A percentile compares a stretch with the other conserved stretches of the same genome.
phyloP scores from a whole-genome alignment of 2,888 invertebrate species.

The Lottia scabra region DNA sequence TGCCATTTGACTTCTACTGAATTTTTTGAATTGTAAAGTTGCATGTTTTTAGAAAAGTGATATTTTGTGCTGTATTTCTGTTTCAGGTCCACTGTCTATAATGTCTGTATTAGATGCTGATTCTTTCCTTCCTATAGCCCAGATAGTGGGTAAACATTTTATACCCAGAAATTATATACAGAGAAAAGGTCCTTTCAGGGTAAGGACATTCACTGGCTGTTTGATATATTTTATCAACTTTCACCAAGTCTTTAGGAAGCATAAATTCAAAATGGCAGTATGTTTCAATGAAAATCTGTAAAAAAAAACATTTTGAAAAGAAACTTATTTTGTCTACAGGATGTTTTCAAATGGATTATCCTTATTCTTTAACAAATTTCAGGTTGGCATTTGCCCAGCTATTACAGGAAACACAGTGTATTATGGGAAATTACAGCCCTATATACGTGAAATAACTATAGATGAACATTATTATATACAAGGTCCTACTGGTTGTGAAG shows the following conservation, averaged over 20 bases:
- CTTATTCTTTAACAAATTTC: slow-evolving; percentile 6
- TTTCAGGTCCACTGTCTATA: slow-evolving; percentile 46
- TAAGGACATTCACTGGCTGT: slow-evolving; percentile 20
- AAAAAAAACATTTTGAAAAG: no score
- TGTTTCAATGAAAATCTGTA: no score
- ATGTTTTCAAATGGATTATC: no score
- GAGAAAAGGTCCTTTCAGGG: slow-evolving; percentile 61
- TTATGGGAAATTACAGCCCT: slow-evolving; percentile 62
- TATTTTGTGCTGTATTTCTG: background rate
- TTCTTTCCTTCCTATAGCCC: slow-evolving; percentile 46
- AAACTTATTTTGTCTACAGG: no score
- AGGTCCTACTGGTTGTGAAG: slow-evolving; percentile 57
- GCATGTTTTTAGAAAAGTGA: background rate
- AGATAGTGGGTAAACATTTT: slow-evolving; percentile 43
- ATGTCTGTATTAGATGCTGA: slow-evolving; percentile 55
- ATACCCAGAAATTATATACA: slow-evolving; percentile 55
- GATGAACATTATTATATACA: slow-evolving; percentile 65
- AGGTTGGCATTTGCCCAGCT: slow-evolving; percentile 61
- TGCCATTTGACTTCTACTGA: no score
- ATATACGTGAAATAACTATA: slow-evolving; percentile 55
- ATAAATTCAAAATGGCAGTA: no score
- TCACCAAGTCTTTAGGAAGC: no score
- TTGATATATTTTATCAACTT: no score
- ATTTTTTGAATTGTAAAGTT: no score
- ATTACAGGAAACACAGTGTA: slow-evolving; percentile 54